These are phyloP conservation scores for Aplidium turbinatum DNA, from an alignment of 23 tunicate species.

Conservation along the genomic window DNA sequence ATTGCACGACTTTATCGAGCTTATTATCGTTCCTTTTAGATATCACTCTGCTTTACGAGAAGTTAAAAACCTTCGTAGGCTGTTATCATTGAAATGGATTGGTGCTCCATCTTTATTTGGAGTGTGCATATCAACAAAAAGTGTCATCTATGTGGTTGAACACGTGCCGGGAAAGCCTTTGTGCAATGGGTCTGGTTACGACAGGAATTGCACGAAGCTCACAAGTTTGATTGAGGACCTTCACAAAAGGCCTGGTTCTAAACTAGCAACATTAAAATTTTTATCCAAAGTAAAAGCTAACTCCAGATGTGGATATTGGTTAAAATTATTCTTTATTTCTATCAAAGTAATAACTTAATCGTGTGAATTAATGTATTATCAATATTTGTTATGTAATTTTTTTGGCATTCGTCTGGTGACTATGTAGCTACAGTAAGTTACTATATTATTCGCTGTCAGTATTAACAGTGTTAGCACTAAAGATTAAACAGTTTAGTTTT, in stretches of 20 bases:
- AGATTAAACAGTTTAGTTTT: too few species aligned
- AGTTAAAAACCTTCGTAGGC: slow-evolving; percentile 31
- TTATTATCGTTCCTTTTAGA: slow-evolving; percentile 34
- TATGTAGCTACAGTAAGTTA: too few species aligned
- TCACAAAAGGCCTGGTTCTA: background rate
- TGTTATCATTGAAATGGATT: slow-evolving; percentile 18
- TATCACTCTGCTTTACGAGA: slow-evolving; percentile 57
- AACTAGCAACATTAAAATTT: slow-evolving; percentile 21
- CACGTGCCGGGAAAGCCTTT: slow-evolving; percentile 41
- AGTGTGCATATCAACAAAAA: slow-evolving; percentile 30
- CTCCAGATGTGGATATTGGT: background rate
- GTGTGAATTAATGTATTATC: too few species aligned
- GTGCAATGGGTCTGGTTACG: slow-evolving; percentile 45
- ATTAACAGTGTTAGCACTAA: too few species aligned
- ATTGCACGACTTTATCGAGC: too few species aligned
- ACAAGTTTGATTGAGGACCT: slow-evolving; percentile 9
- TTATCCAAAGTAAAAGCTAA: slow-evolving; percentile 43
- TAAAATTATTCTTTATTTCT: background rate
- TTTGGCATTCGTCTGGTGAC: background rate
- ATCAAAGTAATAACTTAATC: too few species aligned
- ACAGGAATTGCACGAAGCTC: slow-evolving; percentile 37
- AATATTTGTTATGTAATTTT: too few species aligned
- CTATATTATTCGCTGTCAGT: too few species aligned
- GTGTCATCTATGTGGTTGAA: slow-evolving; percentile 35
- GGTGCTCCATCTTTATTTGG: slow-evolving; percentile 62